Evolutionary conservation across 35 echinoderm and acorn worm species (phyloP).

Genomic region (Apostichopus parvimensis): DNA sequence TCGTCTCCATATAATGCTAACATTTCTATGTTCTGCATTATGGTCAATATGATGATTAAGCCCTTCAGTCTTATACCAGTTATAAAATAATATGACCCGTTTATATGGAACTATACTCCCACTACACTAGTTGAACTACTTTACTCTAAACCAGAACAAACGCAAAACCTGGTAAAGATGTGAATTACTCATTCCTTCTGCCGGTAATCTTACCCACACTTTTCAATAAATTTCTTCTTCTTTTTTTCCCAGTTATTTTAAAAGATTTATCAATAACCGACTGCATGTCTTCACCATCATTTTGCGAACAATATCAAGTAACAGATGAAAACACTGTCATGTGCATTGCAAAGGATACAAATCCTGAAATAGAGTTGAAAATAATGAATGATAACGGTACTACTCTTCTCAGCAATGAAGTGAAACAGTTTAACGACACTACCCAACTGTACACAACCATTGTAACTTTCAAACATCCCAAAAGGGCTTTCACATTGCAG

Average conservation of each 20-base stretch:
- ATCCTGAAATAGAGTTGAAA: background rate
- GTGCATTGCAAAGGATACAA: background rate
- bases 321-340: background rate
- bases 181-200: background rate
- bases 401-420: background rate
- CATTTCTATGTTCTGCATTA: too few species aligned
- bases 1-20: too few species aligned
- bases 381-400: background rate
- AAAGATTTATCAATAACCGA: background rate
- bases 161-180: too few species aligned
- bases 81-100: too few species aligned
- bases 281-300: background rate
- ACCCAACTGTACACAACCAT: background rate
- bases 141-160: too few species aligned
- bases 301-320: background rate
- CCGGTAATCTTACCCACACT: background rate
- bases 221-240: background rate
- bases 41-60: too few species aligned
- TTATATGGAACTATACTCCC: too few species aligned
- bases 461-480: background rate
- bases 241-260: background rate
- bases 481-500: background rate
- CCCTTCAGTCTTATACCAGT: too few species aligned
- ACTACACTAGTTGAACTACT: too few species aligned
- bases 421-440: too few species aligned